Conservation (phyloP, 2,113 vertebrate genomes). For the Prunella himalayana region DNA sequence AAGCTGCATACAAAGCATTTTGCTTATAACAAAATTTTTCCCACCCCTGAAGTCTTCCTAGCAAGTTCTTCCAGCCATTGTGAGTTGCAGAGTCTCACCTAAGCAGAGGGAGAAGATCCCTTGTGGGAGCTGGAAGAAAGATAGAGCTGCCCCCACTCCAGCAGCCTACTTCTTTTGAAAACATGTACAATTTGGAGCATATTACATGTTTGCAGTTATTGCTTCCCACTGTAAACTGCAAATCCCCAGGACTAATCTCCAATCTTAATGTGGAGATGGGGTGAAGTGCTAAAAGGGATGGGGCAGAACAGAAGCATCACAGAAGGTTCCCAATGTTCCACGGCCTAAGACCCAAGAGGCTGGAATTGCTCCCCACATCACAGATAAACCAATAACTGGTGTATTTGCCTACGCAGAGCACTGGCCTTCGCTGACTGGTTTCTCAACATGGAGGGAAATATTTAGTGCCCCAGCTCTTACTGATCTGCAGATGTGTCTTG, state of each 20-base stretch:
- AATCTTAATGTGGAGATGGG: background rate
- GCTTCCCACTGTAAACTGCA: background rate
- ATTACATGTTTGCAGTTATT: background rate
- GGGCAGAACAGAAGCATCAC: background rate
- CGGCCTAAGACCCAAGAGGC: background rate
- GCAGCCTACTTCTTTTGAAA: background rate
- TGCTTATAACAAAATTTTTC: background rate
- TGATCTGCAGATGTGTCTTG: background rate
- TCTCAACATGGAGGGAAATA: background rate
- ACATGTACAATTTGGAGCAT: background rate
- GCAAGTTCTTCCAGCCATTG: background rate
- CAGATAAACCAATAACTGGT: background rate
- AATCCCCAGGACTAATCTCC: background rate
- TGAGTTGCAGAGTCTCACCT: background rate
- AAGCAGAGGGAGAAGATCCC: background rate
- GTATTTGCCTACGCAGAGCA: background rate
- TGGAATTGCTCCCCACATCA: background rate
- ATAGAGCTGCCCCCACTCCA: background rate
- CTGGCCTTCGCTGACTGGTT: background rate
- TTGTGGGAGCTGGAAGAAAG: background rate
- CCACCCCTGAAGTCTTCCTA: background rate
- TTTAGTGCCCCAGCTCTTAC: background rate
- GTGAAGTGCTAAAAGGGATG: background rate
- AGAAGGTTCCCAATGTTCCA: background rate
- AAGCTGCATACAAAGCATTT: background rate